A percentile compares a stretch with the other conserved stretches of the same genome.
phyloP scores from a whole-genome alignment of 2,888 invertebrate species.

The Loripinus fragilis region DNA sequence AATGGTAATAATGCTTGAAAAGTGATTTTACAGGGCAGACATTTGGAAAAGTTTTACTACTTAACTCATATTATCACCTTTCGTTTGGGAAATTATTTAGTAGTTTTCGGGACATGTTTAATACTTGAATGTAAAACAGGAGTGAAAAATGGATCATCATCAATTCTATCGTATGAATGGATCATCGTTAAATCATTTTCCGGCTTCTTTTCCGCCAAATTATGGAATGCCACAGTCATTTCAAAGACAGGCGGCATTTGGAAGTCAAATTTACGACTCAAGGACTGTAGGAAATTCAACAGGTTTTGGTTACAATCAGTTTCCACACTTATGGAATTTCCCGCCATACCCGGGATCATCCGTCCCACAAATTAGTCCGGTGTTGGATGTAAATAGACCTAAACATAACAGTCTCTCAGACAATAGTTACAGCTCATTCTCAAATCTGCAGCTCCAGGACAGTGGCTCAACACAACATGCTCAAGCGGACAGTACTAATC shows the following conservation, averaged over 20 bases:
- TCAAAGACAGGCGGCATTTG: slow-evolving; percentile 42
- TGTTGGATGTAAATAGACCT: slow-evolving; percentile 2
- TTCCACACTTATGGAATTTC: slow-evolving; percentile 50
- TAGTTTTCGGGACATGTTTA: slow-evolving; percentile 36
- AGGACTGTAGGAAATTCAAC: slow-evolving; percentile 15
- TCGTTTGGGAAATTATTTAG: slow-evolving; percentile 52
- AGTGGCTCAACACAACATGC: neutral
- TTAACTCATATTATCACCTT: slow-evolving; percentile 12
- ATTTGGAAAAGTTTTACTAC: slow-evolving; percentile 16
- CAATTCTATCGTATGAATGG: slow-evolving; percentile 68
- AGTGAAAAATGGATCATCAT: slow-evolving; percentile 65
- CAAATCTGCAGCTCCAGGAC: neutral
- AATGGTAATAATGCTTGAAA: slow-evolving; percentile 13
- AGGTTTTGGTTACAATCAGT: slow-evolving; percentile 32
- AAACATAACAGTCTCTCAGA: slow-evolving; percentile 8
- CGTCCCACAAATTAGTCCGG: slow-evolving; percentile 1
- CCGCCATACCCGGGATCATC: slow-evolving; percentile 27
- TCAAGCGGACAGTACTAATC: neutral
- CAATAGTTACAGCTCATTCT: slow-evolving; percentile 1
- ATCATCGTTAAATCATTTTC: slow-evolving; percentile 68
- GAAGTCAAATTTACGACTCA: slow-evolving; percentile 43
- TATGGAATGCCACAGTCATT: slow-evolving; percentile 46
- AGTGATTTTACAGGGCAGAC: slow-evolving; percentile 15
- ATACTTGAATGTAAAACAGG: slow-evolving; percentile 38
- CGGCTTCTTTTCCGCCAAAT: slow-evolving; percentile 54